Evolutionary conservation across 2,113 vertebrate species (phyloP), one percentile per base, ranked within the genome.

Genomic region (Psophia crepitans): DNA sequence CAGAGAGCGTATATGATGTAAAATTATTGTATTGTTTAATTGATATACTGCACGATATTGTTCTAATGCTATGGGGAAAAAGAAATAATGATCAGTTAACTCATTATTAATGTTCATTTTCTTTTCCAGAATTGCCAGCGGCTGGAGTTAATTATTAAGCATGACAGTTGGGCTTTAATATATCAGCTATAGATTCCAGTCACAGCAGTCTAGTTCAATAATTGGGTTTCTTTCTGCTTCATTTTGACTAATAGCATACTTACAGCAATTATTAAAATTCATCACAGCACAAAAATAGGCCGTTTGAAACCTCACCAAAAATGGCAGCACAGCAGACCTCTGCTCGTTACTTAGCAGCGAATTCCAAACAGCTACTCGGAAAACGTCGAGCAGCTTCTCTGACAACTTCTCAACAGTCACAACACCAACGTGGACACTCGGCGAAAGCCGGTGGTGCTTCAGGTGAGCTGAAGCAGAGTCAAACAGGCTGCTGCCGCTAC

Each of bases 141-240:
- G 89, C 74, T 85, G 84, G 93, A 96, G 89, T 96, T 91, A 97
- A 94, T 97, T 96, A 97, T 97, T 96, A 97, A 96, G 91, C 79
- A 75, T 93, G 91, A 97, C 95, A 95, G 87, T 75, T 71, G 64
- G 78, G 88, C 92, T 96, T 96, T 96, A 95, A 96, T 96, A 92
- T 87, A 94, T 96, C 95, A 95, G 79, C 84, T 96, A 96, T 95
- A 96, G 94, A 97, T 94, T 97, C 91, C 96, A 97, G 93, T 96
- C 96, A 90, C 96, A 96, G 97, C 96, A 95, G 94, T 96, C 89
- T 94, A 96, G 96, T 97, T 96, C 92, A 94, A 93, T 97, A 98
- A 97, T 95, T 97, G 93, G 76, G 77, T 96, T 96, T 96, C 95
- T 95, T 98, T 97, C 77, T 60, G 85, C 87, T 90, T 96, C 89